Evolutionary conservation across 2,113 vertebrate species (phyloP).

Genomic region (Centropus unirufus): DNA sequence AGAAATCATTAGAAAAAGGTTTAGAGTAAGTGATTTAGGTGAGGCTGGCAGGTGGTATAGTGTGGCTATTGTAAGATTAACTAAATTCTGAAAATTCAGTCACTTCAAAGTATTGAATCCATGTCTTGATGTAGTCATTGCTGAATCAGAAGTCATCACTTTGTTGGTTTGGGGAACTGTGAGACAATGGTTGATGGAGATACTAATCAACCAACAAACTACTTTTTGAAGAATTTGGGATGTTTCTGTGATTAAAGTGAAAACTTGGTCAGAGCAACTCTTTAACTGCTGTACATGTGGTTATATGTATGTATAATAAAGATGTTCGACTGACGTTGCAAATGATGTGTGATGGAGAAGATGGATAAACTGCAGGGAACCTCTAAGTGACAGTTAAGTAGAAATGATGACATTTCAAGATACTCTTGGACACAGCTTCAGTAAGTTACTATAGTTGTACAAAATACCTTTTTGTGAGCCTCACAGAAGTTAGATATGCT

Average conservation of each 20-base stretch:
- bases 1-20: slow-evolving; percentile 45
- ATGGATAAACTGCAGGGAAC: neutral
- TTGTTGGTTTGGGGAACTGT: neutral
- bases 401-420: neutral
- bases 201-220: neutral
- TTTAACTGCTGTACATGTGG: neutral
- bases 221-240: neutral
- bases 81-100: slow-evolving; percentile 32
- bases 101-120: neutral
- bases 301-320: neutral
- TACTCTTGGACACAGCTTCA: neutral
- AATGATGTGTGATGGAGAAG: neutral
- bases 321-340: neutral
- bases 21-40: slow-evolving; percentile 49
- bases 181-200: neutral
- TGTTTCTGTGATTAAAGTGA: neutral
- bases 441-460: neutral
- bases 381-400: neutral
- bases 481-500: neutral
- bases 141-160: neutral
- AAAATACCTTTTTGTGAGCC: neutral
- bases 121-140: slow-evolving; percentile 24
- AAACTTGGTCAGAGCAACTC: neutral
- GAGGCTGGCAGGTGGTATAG: slow-evolving; percentile 11
- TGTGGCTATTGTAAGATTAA: slow-evolving; percentile 11